Percentiles rank a stretch among this genome's conserved stretches.
These are phyloP conservation scores for Megalops atlanticus DNA, from an alignment of 2,113 vertebrate species.

Conservation along the genomic window DNA sequence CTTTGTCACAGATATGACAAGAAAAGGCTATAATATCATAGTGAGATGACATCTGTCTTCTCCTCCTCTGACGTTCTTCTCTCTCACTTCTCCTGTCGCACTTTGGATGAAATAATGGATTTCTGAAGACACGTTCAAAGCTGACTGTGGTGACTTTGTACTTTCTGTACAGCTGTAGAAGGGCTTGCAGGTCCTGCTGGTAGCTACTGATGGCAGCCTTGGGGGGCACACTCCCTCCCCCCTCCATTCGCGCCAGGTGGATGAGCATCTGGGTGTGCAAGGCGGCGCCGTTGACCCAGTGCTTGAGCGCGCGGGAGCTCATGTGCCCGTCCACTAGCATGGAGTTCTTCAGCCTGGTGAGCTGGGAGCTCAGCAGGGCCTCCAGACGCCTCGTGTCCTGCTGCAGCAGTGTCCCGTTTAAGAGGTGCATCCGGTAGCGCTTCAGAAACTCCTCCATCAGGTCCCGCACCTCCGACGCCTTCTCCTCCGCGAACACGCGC, in stretches of 20 bases:
- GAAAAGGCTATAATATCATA: too few relatives aligned
- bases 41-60: too few relatives aligned
- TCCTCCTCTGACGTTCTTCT: too few relatives aligned
- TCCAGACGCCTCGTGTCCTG: not conserved
- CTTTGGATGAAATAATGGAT: too few relatives aligned
- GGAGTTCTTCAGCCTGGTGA: constrained; percentile 19
- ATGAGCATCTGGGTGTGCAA: constrained; percentile 26
- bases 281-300: constrained; percentile 24
- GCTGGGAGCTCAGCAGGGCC: constrained; percentile 10
- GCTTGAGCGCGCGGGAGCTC: not conserved
- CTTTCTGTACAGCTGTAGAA: not conserved
- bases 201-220: not conserved
- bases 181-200: not conserved
- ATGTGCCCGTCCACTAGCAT: constrained; percentile 21
- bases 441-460: constrained; percentile 27
- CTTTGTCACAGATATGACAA: too few relatives aligned
- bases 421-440: constrained; percentile 7
- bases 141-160: not conserved
- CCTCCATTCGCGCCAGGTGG: constrained; percentile 10
- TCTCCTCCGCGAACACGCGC: constrained; percentile 24
- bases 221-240: not conserved
- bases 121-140: too few relatives aligned
- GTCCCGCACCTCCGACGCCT: constrained; percentile 5
- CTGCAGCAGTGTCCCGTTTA: not conserved
- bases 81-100: too few relatives aligned